Base-by-base conservation (phyloP, 1,140 invertebrate species). In the Aricia agestis region DNA sequence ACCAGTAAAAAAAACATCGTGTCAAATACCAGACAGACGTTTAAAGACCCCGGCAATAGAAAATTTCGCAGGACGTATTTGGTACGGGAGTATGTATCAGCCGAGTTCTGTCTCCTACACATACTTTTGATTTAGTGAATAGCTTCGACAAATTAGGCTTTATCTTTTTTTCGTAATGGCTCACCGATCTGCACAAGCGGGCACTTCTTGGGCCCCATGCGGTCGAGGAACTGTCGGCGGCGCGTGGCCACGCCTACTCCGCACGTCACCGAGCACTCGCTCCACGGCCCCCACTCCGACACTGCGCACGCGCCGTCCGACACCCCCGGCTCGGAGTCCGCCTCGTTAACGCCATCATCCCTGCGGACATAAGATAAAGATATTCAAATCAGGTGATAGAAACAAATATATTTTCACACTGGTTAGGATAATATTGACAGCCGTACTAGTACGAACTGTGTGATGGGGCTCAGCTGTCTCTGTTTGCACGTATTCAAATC, bases 191-290 rank as follows among this genome's bases (percentile, higher is more conserved):
- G 76, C 52, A 97, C 93, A 68, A 95, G 94, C 10, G 94, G 93
- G 78, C 96, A 97, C 71, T 95, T 96, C 85, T 97, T 97, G 61
- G 94, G 93, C 15, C 95, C 95, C 92, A 94, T 93, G 32, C 93
- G 94, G 83, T 97, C 93, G 1, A 94, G 76, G 85, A 98, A 98
- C 19, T 93, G 92, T 19, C 97, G 90, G 0, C 94, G 94, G 41
- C 97, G 92, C 87, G 96, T 95, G 82, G 93, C 94, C 57, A 96
- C 90, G 1, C 97, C 97, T 45, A 95, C 90, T 1, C 97, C 97
- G 84, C 97, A 98, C 9, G 95, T 95, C 1, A 94, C 94, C 0
- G 96, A 97, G 86, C 97, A 98, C 73, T 96, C 94, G 6, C 95
- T 95, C 97, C 96, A 98, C 0, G 92, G 85, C 18, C 94, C 93